Evolutionary conservation across 2,797 vertebrate genomes (phyloP), one percentile per base, ranked within the genome.

Genomic region (Oryzias dopingdopingensis): DNA sequence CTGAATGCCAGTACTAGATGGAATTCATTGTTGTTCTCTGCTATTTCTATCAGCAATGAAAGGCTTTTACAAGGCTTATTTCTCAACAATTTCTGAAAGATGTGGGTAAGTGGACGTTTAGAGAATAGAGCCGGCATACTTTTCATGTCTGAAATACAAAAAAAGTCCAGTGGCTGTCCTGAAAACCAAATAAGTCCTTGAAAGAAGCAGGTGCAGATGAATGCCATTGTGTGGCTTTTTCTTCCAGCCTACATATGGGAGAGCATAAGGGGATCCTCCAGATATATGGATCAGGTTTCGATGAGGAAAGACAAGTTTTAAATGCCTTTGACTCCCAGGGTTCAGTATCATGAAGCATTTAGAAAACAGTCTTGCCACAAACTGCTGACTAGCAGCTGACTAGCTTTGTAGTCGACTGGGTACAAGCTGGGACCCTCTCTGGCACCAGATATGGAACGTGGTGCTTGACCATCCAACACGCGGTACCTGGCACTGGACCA

Each of bases 391-490:
- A 26, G 52, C 61, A 37, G 52, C 53, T 56, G 49, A 60, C 37
- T 16, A 52, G 50, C 59, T 74, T 49, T 61, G 22, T 50, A 58
- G 20, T 49, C 49, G 24, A 56, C 62, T 79, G 72, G 56, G 56
- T 76, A 87, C 86, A 86, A 86, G 80, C 81, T 84, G 85, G 52
- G 80, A 80, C 81, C 66, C 64, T 81, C 69, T 47, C 77, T 90
- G 83, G 88, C 88, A 90, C 88, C 86, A 86, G 82, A 82, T 70
- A 75, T 53, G 70, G 43, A 59, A 70, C 69, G 79, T 86, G 87
- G 72, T 85, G 75, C 75, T 37, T 84, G 84, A 84, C 82, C 71
- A 58, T 75, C 59, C 67, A 49, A 70, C 70, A 70, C 66, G 83
- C 77, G 65, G 14, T 60, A 69, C 64, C 58, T 90, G 87, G 89